A percentile compares a stretch with the other conserved stretches of the same genome.
Conservation (phyloP, 2,113 vertebrate genomes). For the Empidonax traillii region DNA sequence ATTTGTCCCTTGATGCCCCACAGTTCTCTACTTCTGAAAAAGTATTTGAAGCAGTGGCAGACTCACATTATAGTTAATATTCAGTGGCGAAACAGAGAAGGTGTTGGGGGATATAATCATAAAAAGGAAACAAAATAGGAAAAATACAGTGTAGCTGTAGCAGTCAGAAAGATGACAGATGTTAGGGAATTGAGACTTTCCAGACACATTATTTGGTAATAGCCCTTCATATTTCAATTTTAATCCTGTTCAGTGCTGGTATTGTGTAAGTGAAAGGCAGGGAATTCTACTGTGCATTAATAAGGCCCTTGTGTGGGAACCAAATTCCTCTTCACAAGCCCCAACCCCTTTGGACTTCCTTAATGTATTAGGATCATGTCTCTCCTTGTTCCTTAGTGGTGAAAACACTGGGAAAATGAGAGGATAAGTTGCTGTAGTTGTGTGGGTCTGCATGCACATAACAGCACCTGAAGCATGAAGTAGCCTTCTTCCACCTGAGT, state of each 20-base stretch:
- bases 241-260: not conserved
- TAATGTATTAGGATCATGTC: fast-evolving
- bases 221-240: not conserved
- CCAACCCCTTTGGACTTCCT: not conserved
- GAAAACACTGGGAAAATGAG: not conserved
- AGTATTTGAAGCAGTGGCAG: not conserved
- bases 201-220: not conserved
- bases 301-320: not conserved
- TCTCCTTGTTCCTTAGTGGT: not conserved
- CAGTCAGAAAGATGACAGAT: not conserved
- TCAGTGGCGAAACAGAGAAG: not conserved
- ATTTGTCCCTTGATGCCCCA: not conserved
- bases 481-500: not conserved
- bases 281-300: not conserved
- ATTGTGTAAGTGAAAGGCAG: not conserved
- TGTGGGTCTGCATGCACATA: fast-evolving
- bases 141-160: not conserved
- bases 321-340: not conserved
- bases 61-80: not conserved
- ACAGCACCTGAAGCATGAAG: not conserved
- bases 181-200: not conserved
- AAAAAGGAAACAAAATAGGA: not conserved
- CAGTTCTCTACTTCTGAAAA: not conserved
- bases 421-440: not conserved
- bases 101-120: not conserved